Base-by-base conservation (phyloP, 2,113 vertebrate genomes). In the Rhombomys opimus region DNA sequence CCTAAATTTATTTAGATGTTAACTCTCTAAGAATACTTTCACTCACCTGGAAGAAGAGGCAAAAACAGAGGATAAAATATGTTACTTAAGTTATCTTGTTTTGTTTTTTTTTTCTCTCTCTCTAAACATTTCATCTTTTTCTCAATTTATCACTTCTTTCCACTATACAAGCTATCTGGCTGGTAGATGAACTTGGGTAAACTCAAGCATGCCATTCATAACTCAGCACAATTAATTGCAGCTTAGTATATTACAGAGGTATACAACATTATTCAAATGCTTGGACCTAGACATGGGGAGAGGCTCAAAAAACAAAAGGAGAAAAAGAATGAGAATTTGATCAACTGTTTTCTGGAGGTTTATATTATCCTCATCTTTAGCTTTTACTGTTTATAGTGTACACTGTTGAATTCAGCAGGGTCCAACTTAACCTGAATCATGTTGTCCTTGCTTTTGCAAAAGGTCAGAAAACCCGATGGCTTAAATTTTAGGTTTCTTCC, bases 401-500 rank as follows among this genome's bases (percentile, higher is more conserved):
- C 8, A 72, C 59, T 54, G 57, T 32, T 91, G 10, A 25, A 6
- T 78, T 95, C 70, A 86, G 35, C 12, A 6, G 35, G 15, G 13
- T 77, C 35, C 15, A 50, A 57, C 2, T 65, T 80, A 72, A 61
- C 15, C 68, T 1, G 72, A 85, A 72, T n/a, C 11, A 14, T 10
- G 32, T 73, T 38, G 38, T 78, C 9, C 18, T 72, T 88, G 22
- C 68, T 86, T 23, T 46, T 76, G 14, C 20, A 75, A 75, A 96
- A 68, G 27, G 25, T 67, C 54, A 90, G 38, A 96, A 52, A 8
- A 87, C 25, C 20, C 2, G 15, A 82, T 32, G 22, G 14, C 18
- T 96, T 95, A 23, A 18, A 41, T 63, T 57, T n/a, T 30, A 23
- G 3, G 20, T 38, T 93, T 41, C 41, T 95, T 87, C 52, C 90